Conservation (phyloP, 2,797 vertebrate species). For the Anguilla obscura region DNA sequence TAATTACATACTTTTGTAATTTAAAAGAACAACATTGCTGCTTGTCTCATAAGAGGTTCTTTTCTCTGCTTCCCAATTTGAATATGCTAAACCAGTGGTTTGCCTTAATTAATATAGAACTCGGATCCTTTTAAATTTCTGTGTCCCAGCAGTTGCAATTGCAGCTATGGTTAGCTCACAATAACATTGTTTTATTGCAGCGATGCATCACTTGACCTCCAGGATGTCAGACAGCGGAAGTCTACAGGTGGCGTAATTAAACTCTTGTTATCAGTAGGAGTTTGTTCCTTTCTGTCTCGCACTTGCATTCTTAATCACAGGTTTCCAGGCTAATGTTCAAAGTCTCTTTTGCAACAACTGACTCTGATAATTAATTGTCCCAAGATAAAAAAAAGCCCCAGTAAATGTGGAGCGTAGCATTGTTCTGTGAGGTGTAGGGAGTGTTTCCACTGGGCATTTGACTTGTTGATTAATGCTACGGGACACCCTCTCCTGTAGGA, state of each 20-base stretch:
- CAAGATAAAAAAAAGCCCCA: not conserved
- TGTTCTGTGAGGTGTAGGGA: not conserved
- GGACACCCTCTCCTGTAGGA: not conserved
- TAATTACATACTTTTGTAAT: not conserved
- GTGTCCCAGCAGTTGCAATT: not conserved
- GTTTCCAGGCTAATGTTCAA: not conserved
- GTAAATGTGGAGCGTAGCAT: not conserved
- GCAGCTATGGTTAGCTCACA: not conserved
- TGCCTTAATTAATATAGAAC: not conserved
- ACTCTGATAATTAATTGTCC: slow-evolving; percentile 5
- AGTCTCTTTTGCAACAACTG: slow-evolving; percentile 15
- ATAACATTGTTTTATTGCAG: slow-evolving; percentile 5
- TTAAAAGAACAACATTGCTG: not conserved
- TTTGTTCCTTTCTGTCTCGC: not conserved
- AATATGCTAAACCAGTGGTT: not conserved
- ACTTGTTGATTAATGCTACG: slow-evolving; percentile 15
- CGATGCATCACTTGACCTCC: not conserved
- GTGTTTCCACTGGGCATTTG: not conserved
- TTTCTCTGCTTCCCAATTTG: not conserved
- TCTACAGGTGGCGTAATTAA: slow-evolving; percentile 21
- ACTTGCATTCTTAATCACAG: slow-evolving; percentile 5
- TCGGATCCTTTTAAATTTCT: not conserved
- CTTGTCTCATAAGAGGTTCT: not conserved
- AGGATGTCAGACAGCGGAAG: not conserved
- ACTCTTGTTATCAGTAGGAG: slow-evolving; percentile 10